Base-by-base conservation (phyloP, 37 sponge, comb jelly and placozoan species). In the Theonella swinhoei region DNA sequence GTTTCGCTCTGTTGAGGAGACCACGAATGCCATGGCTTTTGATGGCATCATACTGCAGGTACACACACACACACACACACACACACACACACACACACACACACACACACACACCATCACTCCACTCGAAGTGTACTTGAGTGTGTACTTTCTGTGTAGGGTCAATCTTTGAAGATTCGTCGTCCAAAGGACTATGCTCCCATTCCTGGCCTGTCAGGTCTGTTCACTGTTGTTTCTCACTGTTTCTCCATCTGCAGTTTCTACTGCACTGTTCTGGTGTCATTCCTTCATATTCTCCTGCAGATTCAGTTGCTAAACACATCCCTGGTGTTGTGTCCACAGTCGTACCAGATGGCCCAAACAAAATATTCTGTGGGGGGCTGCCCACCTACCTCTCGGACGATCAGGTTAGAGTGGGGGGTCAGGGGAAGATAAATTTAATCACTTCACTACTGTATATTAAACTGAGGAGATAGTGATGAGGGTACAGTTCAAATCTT, bases 1-100 rank as follows among this genome's bases (percentile, higher is more conserved):
- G 98, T 91, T 99, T 41, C 93, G 99, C 1, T 99, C 99, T 38
- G 95, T 99, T 26, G 99, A 99, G 75, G 99, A 99, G 87, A 93
- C 94, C 1, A 96, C 99, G 39, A 96, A 83, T 84, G 92, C 91
- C 4, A 90, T 99, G 88, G 99, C 99, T 11, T 95, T 99, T 86
- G 99, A 99, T 94, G 99, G 99, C 8, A 96, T 99, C 68, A 89
- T 68, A n/a, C 83, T 97, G 47, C 95, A 95, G 80, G 88, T 86
- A 70, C 36, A 34, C 31, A 2, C 24, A n/a, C 32, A n/a, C 34
- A 22, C n/a, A n/a, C n/a, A n/a, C n/a, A n/a, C n/a, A n/a, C n/a
- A n/a, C n/a, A n/a, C n/a, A n/a, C n/a, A n/a, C n/a, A n/a, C n/a
- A n/a, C n/a, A n/a, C n/a, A n/a, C n/a, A n/a, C n/a, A n/a, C n/a